Base-by-base conservation (phyloP, 2,113 vertebrate species). In the Caretta caretta region DNA sequence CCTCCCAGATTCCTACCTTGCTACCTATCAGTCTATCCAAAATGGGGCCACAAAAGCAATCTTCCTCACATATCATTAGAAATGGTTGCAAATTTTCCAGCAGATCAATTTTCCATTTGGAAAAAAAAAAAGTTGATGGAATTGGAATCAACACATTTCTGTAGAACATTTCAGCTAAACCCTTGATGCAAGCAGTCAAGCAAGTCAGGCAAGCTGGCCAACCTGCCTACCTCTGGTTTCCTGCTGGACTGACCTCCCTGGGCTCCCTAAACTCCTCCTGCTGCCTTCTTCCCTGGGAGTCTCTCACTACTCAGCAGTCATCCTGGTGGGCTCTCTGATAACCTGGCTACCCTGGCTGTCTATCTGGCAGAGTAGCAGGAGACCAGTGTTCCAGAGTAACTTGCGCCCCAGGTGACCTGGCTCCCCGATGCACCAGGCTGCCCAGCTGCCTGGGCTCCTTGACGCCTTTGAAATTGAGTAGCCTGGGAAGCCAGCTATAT, bases 1-100 rank as follows among this genome's bases (percentile, higher is more conserved):
- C 2, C 87, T 6, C 3, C 1, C 35, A 62, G 27, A 0, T 29
- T 80, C 42, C 29, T 4, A 80, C 5, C 7, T n/a, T 31, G 3
- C 65, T 80, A 48, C 2, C 20, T 87, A 54, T 16, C 3, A 46
- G 9, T 5, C 3, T 85, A 42, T 59, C 49, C 13, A 69, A 87
- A 72, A 83, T 6, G 4, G 1, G 31, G 4, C 54, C 81, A 50
- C 35, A 82, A 51, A 86, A 27, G 16, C 83, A 48, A 9, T 42
- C 5, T 4, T 88, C 1, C 22, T 56, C 48, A 8, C 53, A 8
- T 83, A 11, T 8, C 1, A 0, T 62, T 86, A 24, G 4, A 93
- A 14, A 13, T 38, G 22, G 22, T 9, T 84, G 2, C 42, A 16
- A 13, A n/a, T n/a, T 69, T 69, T 31, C 35, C 65, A n/a, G 31